A percentile compares a stretch with the other conserved stretches of the same genome.
phyloP scores from a whole-genome alignment of 2,113 vertebrate species.

The Numida meleagris region DNA sequence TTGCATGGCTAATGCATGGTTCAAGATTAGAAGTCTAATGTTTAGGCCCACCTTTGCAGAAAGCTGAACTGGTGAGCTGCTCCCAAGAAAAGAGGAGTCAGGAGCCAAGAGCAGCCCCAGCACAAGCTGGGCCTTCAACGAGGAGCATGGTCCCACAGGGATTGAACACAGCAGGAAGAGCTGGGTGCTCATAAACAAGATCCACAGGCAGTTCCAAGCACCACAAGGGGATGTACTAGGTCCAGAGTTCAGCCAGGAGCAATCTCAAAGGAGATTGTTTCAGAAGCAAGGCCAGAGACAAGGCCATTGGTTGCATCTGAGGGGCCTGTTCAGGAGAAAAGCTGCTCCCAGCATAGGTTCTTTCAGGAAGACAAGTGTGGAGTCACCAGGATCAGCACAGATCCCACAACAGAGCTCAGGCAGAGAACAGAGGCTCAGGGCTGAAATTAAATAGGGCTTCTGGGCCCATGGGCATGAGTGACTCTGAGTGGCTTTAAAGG shows the following conservation, averaged over 20 bases:
- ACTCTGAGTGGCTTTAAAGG: background rate
- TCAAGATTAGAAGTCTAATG: accelerated
- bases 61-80: background rate
- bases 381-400: background rate
- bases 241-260: background rate
- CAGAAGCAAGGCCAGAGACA: background rate
- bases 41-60: background rate
- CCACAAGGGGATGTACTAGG: accelerated
- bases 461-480: background rate
- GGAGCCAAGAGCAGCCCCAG: background rate
- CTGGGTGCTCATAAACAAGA: background rate
- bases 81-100: background rate
- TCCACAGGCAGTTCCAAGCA: accelerated
- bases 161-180: background rate
- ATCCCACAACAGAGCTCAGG: accelerated
- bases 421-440: accelerated
- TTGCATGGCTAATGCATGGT: background rate
- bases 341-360: accelerated
- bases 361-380: accelerated
- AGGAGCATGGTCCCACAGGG: accelerated
- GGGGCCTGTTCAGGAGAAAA: accelerated
- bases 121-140: accelerated
- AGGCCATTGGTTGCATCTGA: accelerated
- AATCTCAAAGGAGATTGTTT: accelerated
- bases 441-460: background rate